A percentile compares a stretch with the other conserved stretches of the same genome.
These are phyloP conservation scores for Sebastes kiyomatsui DNA, from an alignment of 2,797 vertebrate genomes.

Conservation along the genomic window DNA sequence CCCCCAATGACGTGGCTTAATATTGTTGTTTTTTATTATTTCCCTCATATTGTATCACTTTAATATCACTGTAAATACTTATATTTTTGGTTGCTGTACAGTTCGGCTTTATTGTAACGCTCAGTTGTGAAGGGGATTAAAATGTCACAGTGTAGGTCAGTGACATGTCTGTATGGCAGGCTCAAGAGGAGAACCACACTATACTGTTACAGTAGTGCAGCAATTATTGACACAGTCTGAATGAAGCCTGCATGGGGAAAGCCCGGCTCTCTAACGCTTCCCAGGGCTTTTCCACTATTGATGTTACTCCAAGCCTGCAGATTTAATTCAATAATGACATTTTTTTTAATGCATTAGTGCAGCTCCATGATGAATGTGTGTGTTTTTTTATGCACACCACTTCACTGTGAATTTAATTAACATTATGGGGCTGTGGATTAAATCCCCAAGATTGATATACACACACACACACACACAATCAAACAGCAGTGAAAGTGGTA, in stretches of 20 bases:
- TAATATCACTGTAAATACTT: neutral
- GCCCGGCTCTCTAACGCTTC: conserved; percentile 36
- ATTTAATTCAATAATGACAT: conserved; percentile 26
- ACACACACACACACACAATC: no score
- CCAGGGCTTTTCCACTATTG: conserved; percentile 13
- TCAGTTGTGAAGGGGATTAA: conserved; percentile 40
- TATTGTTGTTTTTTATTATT: no score
- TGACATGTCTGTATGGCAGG: conserved; percentile 24
- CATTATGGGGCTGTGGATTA: conserved; percentile 11
- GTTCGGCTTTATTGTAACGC: neutral
- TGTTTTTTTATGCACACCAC: neutral
- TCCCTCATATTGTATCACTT: neutral
- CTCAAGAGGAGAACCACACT: conserved; percentile 35
- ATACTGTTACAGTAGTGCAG: neutral
- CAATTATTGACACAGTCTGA: conserved; percentile 47
- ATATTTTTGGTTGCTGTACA: neutral
- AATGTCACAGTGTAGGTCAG: conserved; percentile 22
- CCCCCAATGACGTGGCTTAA: no score
- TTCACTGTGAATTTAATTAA: conserved; percentile 12
- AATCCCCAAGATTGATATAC: neutral
- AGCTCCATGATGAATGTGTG: neutral
- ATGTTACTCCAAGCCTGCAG: neutral
- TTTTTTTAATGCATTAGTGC: neutral
- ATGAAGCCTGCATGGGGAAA: conserved; percentile 44
- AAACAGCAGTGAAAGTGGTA: conserved; percentile 33